These are phyloP conservation scores for Rhinoderma darwinii DNA, from an alignment of 2,113 vertebrate species.

Conservation along the genomic window DNA sequence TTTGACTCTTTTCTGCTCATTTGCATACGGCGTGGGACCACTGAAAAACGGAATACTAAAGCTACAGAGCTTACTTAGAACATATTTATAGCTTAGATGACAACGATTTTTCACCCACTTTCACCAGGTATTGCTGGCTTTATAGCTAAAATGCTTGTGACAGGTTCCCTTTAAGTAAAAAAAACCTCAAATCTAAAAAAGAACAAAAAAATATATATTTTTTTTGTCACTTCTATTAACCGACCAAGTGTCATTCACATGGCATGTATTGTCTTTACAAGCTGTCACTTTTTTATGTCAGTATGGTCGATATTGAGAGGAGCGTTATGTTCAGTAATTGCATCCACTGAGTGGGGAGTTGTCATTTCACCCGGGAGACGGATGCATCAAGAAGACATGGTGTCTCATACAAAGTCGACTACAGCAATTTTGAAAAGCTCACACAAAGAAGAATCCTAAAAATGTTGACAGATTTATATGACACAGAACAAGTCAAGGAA, in stretches of 20 bases:
- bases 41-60: no score
- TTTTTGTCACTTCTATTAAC: neutral
- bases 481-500: neutral
- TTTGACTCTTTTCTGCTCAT: no score
- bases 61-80: no score
- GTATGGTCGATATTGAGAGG: neutral
- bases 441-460: neutral
- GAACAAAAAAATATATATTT: no score
- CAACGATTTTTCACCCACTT: no score
- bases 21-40: no score
- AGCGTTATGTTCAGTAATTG: slow-evolving; percentile 47
- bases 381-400: neutral
- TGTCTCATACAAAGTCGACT: slow-evolving; percentile 12
- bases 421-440: neutral
- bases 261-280: slow-evolving; percentile 27
- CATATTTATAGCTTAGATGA: no score
- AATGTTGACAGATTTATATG: slow-evolving; percentile 5
- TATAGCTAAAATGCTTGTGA: no score
- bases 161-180: no score
- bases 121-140: no score
- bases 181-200: no score
- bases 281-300: slow-evolving; percentile 27
- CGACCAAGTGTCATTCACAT: slow-evolving; percentile 2
- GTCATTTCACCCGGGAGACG: slow-evolving; percentile 23
- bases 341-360: slow-evolving; percentile 8